Percentiles rank a stretch among this genome's conserved stretches.
These are phyloP conservation scores for Ptilorrhoa leucosticta DNA, from an alignment of 2,113 vertebrate species.

Conservation along the genomic window DNA sequence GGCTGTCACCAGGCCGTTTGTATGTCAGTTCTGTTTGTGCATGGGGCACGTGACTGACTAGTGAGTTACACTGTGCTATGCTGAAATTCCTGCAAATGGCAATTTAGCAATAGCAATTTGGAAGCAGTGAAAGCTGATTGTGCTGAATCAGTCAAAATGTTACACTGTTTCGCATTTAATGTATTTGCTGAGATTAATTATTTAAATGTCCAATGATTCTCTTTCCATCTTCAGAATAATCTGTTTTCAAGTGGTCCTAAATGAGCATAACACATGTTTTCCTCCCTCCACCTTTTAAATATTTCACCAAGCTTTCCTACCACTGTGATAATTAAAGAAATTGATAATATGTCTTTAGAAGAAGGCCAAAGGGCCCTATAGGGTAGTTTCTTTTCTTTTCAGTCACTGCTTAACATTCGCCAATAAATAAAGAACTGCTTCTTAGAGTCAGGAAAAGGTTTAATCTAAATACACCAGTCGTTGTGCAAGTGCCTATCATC, in stretches of 20 bases:
- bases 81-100: conserved; percentile 47
- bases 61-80: conserved; percentile 37
- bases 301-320: conserved; percentile 36
- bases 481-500: background rate
- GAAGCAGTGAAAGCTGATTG: conserved; percentile 51
- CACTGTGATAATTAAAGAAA: conserved; percentile 34
- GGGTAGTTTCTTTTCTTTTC: background rate
- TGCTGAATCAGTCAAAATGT: conserved; percentile 66
- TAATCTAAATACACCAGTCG: background rate
- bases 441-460: background rate
- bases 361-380: background rate
- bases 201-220: conserved; percentile 52
- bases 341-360: conserved; percentile 14
- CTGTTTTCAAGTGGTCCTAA: conserved; percentile 16
- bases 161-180: conserved; percentile 38
- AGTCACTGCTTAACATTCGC: background rate
- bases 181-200: conserved; percentile 59
- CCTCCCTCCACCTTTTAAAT: background rate
- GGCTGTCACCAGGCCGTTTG: conserved; percentile 16
- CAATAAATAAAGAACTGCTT: background rate
- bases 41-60: background rate
- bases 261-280: background rate
- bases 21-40: background rate
- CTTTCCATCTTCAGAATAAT: conserved; percentile 38
- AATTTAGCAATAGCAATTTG: conserved; percentile 56